Percentiles rank a stretch among this genome's conserved stretches.
phyloP scores from a whole-genome alignment of 2,113 vertebrate species.

The Grammomys dolichurus region DNA sequence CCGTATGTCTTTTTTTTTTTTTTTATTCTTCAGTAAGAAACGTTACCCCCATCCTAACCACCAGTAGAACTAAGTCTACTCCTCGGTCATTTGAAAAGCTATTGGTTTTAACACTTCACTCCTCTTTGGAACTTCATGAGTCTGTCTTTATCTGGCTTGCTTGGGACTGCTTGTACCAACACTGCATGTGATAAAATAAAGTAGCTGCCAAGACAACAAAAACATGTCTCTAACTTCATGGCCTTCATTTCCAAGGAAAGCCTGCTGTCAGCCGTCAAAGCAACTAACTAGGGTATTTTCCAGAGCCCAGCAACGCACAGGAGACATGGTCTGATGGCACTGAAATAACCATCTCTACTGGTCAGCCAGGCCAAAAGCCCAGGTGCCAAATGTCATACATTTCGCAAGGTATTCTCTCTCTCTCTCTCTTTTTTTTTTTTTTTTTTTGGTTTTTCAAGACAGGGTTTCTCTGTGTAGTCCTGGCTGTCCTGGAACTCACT shows the following conservation, averaged over 20 bases:
- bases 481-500: too few relatives aligned
- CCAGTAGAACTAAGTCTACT: not conserved
- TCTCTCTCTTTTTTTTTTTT: too few relatives aligned
- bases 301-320: not conserved
- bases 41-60: not conserved
- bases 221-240: not conserved
- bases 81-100: not conserved
- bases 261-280: not conserved
- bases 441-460: too few relatives aligned
- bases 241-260: not conserved
- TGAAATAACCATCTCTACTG: not conserved
- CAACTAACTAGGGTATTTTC: not conserved
- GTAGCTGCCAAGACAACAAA: not conserved
- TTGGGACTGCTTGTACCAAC: not conserved
- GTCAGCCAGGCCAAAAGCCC: not conserved
- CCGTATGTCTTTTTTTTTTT: not conserved
- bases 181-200: not conserved
- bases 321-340: not conserved
- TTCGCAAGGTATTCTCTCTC: not conserved
- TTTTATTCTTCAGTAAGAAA: slow-evolving; percentile 4
- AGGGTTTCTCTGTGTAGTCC: too few relatives aligned
- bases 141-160: not conserved
- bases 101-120: slow-evolving; percentile 11
- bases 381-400: not conserved
- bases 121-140: not conserved